A percentile compares a stretch with the other conserved stretches of the same genome.
phyloP scores from a whole-genome alignment of 1,140 invertebrate genomes.

The Euglossa dilemma region DNA sequence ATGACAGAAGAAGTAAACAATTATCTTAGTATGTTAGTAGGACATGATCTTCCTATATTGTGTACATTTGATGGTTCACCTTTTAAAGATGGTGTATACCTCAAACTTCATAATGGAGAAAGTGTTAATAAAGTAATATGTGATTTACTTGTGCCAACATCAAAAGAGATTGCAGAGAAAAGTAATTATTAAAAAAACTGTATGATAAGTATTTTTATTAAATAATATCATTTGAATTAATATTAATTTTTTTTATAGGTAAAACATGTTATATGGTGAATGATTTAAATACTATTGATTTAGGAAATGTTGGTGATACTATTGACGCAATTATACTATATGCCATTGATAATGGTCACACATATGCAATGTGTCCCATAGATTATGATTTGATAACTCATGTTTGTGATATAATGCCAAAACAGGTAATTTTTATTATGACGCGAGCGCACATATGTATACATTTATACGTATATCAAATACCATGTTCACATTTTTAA shows the following conservation, averaged over 20 bases:
- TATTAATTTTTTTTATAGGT: constrained; percentile 55
- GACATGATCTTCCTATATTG: constrained; percentile 58
- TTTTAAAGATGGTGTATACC: constrained; percentile 67
- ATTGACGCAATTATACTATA: constrained; percentile 52
- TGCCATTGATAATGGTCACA: not conserved
- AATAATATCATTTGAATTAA: constrained; percentile 23
- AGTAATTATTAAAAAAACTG: constrained; percentile 48
- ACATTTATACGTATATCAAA: not conserved
- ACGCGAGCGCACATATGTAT: not conserved
- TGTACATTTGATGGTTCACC: constrained; percentile 64
- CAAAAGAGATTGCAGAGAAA: constrained; percentile 54
- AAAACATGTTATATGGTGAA: constrained; percentile 54
- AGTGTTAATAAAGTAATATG: constrained; percentile 72
- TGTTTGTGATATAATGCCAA: constrained; percentile 62
- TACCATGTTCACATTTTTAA: constrained; percentile 31
- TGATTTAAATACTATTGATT: constrained; percentile 55
- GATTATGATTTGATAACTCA: constrained; percentile 68
- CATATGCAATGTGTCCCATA: constrained; percentile 40
- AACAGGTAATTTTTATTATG: constrained; percentile 55
- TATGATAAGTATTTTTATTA: not conserved
- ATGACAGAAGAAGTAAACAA: constrained; percentile 68
- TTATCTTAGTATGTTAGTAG: constrained; percentile 67
- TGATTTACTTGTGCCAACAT: constrained; percentile 66
- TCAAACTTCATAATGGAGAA: constrained; percentile 58
- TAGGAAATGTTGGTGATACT: constrained; percentile 72